phyloP scores from a whole-genome alignment of 2,113 vertebrate species.

The Anseranas semipalmata region DNA sequence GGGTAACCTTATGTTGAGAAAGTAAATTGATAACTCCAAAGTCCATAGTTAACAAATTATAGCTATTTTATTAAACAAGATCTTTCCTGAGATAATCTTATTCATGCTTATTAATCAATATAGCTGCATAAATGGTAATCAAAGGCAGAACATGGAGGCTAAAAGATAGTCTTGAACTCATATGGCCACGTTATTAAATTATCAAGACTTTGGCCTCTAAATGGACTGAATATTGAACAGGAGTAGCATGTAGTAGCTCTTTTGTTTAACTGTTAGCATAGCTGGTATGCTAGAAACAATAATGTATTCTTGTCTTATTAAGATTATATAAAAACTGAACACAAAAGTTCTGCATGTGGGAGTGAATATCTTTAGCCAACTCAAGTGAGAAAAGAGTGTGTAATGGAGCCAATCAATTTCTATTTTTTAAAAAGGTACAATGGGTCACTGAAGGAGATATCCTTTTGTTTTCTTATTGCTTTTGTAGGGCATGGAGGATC shows the following conservation, averaged over 20 bases:
- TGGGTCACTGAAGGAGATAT: neutral
- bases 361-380: neutral
- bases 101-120: neutral
- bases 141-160: neutral
- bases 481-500: conserved; percentile 66
- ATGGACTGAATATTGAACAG: neutral
- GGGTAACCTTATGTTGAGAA: neutral
- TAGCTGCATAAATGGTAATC: neutral
- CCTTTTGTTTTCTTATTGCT: neutral
- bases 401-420: neutral
- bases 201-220: neutral
- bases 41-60: neutral
- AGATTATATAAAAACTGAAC: neutral
- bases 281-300: neutral
- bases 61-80: neutral
- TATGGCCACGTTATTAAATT: neutral
- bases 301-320: neutral
- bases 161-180: neutral
- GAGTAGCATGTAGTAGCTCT: neutral
- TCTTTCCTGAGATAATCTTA: neutral
- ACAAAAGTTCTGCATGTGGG: neutral
- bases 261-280: neutral
- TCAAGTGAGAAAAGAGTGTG: neutral
- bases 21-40: neutral
- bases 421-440: neutral